Evolutionary conservation across 1,140 invertebrate genomes (phyloP).

Genomic region (Drosophila eugracilis): DNA sequence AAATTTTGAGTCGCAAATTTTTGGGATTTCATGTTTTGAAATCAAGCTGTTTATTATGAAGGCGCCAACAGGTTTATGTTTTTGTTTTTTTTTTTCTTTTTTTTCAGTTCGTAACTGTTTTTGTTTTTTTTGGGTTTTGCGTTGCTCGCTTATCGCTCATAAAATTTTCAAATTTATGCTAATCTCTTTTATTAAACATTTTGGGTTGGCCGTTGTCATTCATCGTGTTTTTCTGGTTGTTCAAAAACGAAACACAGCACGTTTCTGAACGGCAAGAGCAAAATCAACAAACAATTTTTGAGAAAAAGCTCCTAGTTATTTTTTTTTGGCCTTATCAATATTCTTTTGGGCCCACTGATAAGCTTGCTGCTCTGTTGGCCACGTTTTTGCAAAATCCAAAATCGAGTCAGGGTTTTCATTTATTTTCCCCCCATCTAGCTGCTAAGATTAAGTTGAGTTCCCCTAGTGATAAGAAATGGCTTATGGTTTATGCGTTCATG

Average conservation of each 20-base stretch:
- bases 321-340: slow-evolving; percentile 35
- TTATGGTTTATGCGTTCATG: slow-evolving; percentile 7
- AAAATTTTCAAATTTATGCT: slow-evolving; percentile 64
- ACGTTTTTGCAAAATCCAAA: slow-evolving; percentile 36
- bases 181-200: slow-evolving; percentile 41
- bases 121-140: slow-evolving; percentile 18
- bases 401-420: slow-evolving; percentile 27
- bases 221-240: slow-evolving; percentile 73
- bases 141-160: slow-evolving; percentile 49
- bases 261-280: slow-evolving; percentile 19
- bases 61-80: slow-evolving; percentile 65
- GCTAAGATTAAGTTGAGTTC: slow-evolving; percentile 22
- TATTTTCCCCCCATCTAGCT: slow-evolving; percentile 12
- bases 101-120: slow-evolving; percentile 21
- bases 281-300: neutral
- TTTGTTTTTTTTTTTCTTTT: slow-evolving; percentile 10
- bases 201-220: slow-evolving; percentile 34
- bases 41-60: slow-evolving; percentile 42
- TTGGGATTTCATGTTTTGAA: slow-evolving; percentile 51
- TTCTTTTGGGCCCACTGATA: slow-evolving; percentile 21
- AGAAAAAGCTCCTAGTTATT: slow-evolving; percentile 9
- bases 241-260: slow-evolving; percentile 26
- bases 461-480: slow-evolving; percentile 15
- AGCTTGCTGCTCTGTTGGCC: slow-evolving; percentile 15
- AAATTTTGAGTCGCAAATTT: slow-evolving; percentile 51